Conservation (phyloP, 2,113 vertebrate genomes). For the Psophia crepitans region DNA sequence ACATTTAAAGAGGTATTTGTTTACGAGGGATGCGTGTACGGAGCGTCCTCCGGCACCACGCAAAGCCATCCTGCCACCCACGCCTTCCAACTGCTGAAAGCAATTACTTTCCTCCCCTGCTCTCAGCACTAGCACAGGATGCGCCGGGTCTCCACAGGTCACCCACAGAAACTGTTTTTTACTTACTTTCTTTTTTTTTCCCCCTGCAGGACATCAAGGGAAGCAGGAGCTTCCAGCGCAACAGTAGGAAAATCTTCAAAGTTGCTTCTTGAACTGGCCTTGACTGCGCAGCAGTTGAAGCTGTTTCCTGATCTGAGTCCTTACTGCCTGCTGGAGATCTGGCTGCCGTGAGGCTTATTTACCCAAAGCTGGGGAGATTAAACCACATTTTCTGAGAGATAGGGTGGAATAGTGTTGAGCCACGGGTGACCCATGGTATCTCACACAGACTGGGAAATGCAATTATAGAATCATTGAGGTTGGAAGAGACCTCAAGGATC, state of each 20-base stretch:
- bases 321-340: background rate
- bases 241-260: constrained; percentile 56
- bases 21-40: constrained; percentile 8
- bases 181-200: background rate
- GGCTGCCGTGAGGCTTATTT: background rate
- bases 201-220: constrained; percentile 18
- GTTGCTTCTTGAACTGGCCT: constrained; percentile 59
- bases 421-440: background rate
- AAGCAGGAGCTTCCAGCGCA: constrained; percentile 53
- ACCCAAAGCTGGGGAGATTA: background rate
- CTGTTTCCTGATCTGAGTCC: constrained; percentile 59
- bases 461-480: too few relatives aligned
- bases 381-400: background rate
- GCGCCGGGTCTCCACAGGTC: constrained; percentile 53
- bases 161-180: constrained; percentile 8
- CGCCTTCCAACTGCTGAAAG: constrained; percentile 42
- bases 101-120: constrained; percentile 50
- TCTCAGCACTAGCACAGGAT: constrained; percentile 63
- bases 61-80: constrained; percentile 60
- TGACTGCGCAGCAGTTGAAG: constrained; percentile 12
- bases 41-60: constrained; percentile 4
- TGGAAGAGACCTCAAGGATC: too few relatives aligned
- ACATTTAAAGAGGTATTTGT: constrained; percentile 51
- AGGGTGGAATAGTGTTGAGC: background rate
- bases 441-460: background rate